Conservation (phyloP, 1,140 invertebrate genomes). For the Grapholita molesta region DNA sequence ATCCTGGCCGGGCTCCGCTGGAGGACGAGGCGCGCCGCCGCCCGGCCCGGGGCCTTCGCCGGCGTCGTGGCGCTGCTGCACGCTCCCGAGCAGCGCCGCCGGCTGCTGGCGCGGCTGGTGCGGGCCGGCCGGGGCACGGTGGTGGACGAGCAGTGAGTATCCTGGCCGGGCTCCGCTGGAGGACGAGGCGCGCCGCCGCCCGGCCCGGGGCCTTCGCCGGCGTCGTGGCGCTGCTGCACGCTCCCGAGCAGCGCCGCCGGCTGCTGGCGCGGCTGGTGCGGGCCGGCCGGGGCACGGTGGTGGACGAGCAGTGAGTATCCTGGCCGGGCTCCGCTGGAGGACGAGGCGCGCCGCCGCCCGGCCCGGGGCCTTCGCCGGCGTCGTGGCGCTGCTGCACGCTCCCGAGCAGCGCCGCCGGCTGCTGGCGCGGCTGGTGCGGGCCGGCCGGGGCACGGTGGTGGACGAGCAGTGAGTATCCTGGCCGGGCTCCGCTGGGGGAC, state of each 20-base stretch:
- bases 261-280: slow-evolving; percentile 84
- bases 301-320: slow-evolving; percentile 68
- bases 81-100: slow-evolving; percentile 80
- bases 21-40: neutral
- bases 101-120: slow-evolving; percentile 84
- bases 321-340: too few relatives aligned
- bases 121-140: slow-evolving; percentile 85
- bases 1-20: neutral
- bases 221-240: slow-evolving; percentile 85
- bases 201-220: slow-evolving; percentile 81
- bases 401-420: slow-evolving; percentile 80
- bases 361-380: slow-evolving; percentile 82
- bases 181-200: neutral
- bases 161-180: neutral
- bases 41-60: slow-evolving; percentile 80
- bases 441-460: slow-evolving; percentile 84
- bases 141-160: slow-evolving; percentile 61
- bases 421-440: slow-evolving; percentile 83
- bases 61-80: slow-evolving; percentile 85
- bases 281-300: slow-evolving; percentile 84
- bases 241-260: slow-evolving; percentile 79
- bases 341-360: too few relatives aligned
- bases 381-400: slow-evolving; percentile 85
- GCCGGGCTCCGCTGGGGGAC: too few relatives aligned
- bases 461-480: slow-evolving; percentile 57